Percentiles rank a stretch among this genome's conserved stretches.
Evolutionary conservation across 2,888 invertebrate species (phyloP).

Genomic region (Chymomyza caudatula): DNA sequence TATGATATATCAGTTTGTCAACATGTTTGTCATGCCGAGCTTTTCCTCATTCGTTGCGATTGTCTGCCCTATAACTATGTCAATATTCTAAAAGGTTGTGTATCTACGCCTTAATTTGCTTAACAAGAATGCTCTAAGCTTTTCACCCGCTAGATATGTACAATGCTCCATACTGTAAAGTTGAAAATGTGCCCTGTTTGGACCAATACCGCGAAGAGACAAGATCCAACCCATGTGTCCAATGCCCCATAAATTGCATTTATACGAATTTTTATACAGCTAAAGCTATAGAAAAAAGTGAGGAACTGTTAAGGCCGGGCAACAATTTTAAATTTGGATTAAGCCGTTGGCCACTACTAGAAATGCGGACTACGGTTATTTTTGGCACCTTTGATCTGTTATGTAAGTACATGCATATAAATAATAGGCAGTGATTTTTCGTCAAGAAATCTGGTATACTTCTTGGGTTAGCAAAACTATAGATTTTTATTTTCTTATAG

Average conservation of each 20-base stretch:
- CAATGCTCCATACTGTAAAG: background rate
- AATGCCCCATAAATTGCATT: background rate
- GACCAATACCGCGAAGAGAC: background rate
- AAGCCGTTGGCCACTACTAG: background rate
- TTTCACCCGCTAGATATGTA: background rate
- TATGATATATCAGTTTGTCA: constrained; percentile 1
- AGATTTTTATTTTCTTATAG: background rate
- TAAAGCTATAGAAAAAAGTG: background rate
- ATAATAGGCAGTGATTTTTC: background rate
- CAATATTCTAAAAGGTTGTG: background rate
- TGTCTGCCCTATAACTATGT: background rate
- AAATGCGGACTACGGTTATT: background rate
- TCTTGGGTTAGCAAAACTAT: background rate
- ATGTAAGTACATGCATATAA: too few species aligned
- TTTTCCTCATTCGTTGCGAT: background rate
- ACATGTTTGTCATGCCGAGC: constrained; percentile 4
- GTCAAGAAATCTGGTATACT: background rate
- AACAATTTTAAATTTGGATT: background rate
- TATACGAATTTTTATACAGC: background rate
- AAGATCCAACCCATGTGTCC: background rate
- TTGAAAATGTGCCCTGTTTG: background rate
- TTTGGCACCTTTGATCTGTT: constrained; percentile 2
- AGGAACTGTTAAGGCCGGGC: background rate
- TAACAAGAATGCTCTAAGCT: background rate
- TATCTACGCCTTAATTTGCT: background rate